phyloP scores from a whole-genome alignment of 2,888 invertebrate genomes.

The Melipona beecheii region DNA sequence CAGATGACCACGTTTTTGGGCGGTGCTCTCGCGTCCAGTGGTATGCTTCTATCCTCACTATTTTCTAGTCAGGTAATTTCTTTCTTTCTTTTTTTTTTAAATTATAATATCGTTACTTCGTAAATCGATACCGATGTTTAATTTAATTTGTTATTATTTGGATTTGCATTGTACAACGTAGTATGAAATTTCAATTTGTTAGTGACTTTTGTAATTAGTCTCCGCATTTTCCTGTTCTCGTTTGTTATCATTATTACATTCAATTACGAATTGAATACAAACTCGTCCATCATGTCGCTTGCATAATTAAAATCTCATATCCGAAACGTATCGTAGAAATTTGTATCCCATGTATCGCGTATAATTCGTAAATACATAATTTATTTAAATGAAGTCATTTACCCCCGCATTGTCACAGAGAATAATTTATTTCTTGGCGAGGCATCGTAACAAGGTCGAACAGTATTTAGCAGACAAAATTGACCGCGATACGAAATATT shows the following conservation, averaged over 20 bases:
- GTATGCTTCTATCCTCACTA: slow-evolving; percentile 93
- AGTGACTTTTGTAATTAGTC: not conserved
- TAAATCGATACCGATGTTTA: not conserved
- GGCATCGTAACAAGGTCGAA: not conserved
- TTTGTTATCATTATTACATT: not conserved
- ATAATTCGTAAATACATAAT: not conserved
- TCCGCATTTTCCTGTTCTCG: not conserved
- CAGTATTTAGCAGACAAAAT: not conserved
- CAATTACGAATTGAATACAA: not conserved
- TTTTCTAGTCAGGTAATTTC: slow-evolving; percentile 85
- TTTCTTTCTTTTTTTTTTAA: not conserved
- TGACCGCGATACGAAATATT: not conserved
- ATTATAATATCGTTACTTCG: not conserved
- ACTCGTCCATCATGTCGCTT: not conserved
- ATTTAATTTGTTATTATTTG: too few species aligned
- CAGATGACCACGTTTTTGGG: slow-evolving; percentile 93
- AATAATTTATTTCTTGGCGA: not conserved
- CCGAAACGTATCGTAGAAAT: not conserved
- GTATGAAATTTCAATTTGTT: not conserved
- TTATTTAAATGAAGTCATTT: not conserved
- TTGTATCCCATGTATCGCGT: not conserved
- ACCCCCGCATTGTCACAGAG: not conserved
- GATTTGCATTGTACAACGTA: too few species aligned
- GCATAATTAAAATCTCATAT: not conserved
- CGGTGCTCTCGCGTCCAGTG: slow-evolving; percentile 90